Base-by-base conservation (phyloP, 2,888 invertebrate genomes). In the Plagodis dolabraria region DNA sequence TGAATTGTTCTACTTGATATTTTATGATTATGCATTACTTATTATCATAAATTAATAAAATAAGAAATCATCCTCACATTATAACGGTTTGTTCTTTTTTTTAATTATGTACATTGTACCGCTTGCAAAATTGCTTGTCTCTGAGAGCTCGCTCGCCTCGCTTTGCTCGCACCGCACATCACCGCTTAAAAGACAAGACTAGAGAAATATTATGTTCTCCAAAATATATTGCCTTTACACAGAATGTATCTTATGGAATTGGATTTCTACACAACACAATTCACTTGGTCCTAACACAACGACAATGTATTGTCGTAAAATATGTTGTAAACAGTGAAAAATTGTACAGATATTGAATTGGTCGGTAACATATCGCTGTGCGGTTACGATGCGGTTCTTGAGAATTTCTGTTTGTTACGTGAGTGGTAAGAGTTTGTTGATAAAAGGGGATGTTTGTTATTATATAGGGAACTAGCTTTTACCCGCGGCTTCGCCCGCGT, bases 291-390 rank as follows among this genome's bases (percentile, higher is more conserved):
- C 44, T 12, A 46, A 38, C 38, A 47, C 44, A 38, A 11, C 43
- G 45, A 44, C n/a, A 22, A 47, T 22, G 22, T 12, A 33, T 9
- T 44, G 36, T 9, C 38, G 45, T 44, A 34, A 47, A 42, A 53
- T 47, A 34, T 53, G 40, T 47, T 47, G 53, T 53, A 44, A 48
- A 47, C 47, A n/a, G 48, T 34, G 48, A 44, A 34, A 55, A 55
- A 55, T 48, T 55, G 48, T 48, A 7, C 54, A 35, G 54, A 53
- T 54, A 54, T 54, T 54, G 47, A 47, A 54, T 54, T 54, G 42
- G 10, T 42, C 12, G 6, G 42, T 47, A 33, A 54, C 5, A 6
- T 47, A 54, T 54, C 33, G 44, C 44, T 34, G 35, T 35, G 44
- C 43, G 34, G 50, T 34, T 34, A 8, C 40, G 40, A 40, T 10